Evolutionary conservation across 2,888 invertebrate genomes (phyloP).

Genomic region (Cryptosula pallasiana): DNA sequence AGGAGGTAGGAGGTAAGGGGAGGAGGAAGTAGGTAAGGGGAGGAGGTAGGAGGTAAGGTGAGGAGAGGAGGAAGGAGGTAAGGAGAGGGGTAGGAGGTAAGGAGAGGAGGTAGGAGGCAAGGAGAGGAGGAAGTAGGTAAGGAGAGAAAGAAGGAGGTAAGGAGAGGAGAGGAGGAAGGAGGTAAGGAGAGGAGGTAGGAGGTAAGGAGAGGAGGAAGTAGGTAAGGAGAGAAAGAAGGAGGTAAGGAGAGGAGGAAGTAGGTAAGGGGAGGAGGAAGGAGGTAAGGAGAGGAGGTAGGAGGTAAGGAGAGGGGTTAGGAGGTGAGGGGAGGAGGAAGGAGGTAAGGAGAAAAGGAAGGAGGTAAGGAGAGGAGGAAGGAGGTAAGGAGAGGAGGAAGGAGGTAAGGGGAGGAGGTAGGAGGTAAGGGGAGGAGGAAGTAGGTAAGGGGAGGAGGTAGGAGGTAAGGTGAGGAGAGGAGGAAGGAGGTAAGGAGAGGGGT

Average conservation of each 20-base stretch:
- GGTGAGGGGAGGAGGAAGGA: too few relatives aligned
- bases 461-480: too few relatives aligned
- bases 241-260: neutral
- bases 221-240: neutral
- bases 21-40: neutral
- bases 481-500: too few relatives aligned
- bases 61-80: neutral
- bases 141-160: neutral
- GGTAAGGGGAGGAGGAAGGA: neutral
- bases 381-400: too few relatives aligned
- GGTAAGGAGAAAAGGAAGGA: too few relatives aligned
- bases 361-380: too few relatives aligned
- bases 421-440: too few relatives aligned
- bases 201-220: neutral
- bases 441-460: too few relatives aligned
- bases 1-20: neutral
- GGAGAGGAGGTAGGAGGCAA: neutral
- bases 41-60: neutral
- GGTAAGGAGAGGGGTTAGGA: too few relatives aligned
- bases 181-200: neutral
- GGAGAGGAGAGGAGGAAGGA: neutral
- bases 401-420: too few relatives aligned
- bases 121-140: neutral
- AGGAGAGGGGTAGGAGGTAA: neutral
- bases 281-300: neutral